phyloP scores from a whole-genome alignment of 2,113 vertebrate genomes.

The Crocuta crocuta region DNA sequence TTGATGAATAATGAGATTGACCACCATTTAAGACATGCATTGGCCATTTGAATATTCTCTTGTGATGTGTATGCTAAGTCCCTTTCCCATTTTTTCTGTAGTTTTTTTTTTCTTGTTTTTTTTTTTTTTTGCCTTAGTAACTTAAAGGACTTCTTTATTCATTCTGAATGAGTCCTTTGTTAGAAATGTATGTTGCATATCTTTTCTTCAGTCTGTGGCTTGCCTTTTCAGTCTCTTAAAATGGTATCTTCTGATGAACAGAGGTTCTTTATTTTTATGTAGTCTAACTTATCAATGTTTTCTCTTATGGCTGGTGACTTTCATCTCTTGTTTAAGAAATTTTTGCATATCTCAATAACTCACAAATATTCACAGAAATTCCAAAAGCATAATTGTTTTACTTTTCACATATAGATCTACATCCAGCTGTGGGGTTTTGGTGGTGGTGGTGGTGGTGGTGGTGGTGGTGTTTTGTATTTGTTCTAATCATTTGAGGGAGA shows the following conservation, averaged over 20 bases:
- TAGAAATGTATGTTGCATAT: conserved; percentile 13
- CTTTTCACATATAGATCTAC: neutral
- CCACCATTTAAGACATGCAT: neutral
- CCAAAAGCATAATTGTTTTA: conserved; percentile 1
- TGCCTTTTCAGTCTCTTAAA: conserved; percentile 21
- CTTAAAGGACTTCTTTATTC: conserved; percentile 64
- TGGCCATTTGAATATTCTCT: conserved; percentile 14
- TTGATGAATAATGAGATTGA: neutral
- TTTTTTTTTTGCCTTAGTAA: neutral
- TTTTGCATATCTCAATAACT: neutral
- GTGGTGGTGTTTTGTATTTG: neutral
- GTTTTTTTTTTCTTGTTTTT: neutral
- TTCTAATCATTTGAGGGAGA: neutral
- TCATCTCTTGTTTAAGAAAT: conserved; percentile 14
- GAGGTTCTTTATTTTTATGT: conserved; percentile 58
- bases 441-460: neutral
- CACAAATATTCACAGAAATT: neutral
- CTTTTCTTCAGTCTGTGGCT: conserved; percentile 27
- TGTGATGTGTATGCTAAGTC: neutral
- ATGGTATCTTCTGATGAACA: conserved; percentile 43
- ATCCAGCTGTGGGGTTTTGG: neutral
- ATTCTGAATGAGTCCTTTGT: conserved; percentile 68
- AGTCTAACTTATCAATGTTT: conserved; percentile 10
- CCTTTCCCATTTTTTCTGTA: neutral
- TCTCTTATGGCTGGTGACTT: neutral